phyloP scores from a whole-genome alignment of 2,113 vertebrate species.

The Bos taurus region ARS-UCD2.0 NC_037357.1:75019501-75020000 shows the following conservation, averaged over 20 bases:
- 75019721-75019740: background rate
- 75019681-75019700: background rate
- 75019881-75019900: background rate
- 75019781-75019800: background rate
- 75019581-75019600: background rate
- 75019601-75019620: background rate
- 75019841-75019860: background rate
- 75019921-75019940: background rate
- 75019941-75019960: background rate
- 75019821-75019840: background rate
- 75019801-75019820: background rate
- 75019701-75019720: background rate
- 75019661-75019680: background rate
- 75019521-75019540: background rate
- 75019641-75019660: background rate
- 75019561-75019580: background rate
- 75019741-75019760: background rate
- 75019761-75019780: background rate
- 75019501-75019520: background rate
- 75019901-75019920: background rate
- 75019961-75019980: background rate
- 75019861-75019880: background rate
- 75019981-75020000: background rate
- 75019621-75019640: background rate
- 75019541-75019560: background rate